Conservation (phyloP, 2,888 invertebrate genomes). For the Leptopterna dolabrata region DNA sequence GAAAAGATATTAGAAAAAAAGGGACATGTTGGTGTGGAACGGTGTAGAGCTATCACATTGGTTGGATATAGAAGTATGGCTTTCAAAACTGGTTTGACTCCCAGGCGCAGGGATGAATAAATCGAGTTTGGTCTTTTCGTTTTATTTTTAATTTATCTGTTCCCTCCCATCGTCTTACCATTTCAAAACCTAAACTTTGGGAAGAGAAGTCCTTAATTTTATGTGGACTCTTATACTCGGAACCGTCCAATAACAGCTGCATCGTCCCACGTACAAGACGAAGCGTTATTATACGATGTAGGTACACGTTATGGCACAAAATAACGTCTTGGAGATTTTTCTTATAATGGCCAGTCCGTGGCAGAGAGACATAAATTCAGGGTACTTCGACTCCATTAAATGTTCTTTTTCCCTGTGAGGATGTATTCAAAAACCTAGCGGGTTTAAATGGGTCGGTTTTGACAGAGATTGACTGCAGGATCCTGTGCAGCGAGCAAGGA, state of each 20-base stretch:
- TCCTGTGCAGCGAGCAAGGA: neutral
- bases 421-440: neutral
- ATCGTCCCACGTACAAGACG: slow-evolving; percentile 30
- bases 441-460: neutral
- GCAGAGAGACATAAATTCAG: neutral
- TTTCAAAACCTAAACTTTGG: slow-evolving; percentile 20
- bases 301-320: slow-evolving; percentile 24
- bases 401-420: neutral
- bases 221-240: neutral
- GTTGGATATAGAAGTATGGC: slow-evolving; percentile 32
- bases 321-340: neutral
- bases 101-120: slow-evolving; percentile 15
- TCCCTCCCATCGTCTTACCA: neutral
- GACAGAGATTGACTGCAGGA: slow-evolving; percentile 3
- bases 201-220: slow-evolving; percentile 32
- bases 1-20: neutral
- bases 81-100: slow-evolving; percentile 47
- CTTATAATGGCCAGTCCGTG: neutral
- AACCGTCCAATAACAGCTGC: slow-evolving; percentile 15
- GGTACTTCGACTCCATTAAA: neutral
- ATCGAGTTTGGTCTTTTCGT: slow-evolving; percentile 12
- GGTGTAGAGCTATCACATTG: neutral
- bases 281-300: neutral
- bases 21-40: neutral
- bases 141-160: neutral